Evolutionary conservation across 2,888 invertebrate species (phyloP).

Genomic region (Drosophila neutralis): DNA sequence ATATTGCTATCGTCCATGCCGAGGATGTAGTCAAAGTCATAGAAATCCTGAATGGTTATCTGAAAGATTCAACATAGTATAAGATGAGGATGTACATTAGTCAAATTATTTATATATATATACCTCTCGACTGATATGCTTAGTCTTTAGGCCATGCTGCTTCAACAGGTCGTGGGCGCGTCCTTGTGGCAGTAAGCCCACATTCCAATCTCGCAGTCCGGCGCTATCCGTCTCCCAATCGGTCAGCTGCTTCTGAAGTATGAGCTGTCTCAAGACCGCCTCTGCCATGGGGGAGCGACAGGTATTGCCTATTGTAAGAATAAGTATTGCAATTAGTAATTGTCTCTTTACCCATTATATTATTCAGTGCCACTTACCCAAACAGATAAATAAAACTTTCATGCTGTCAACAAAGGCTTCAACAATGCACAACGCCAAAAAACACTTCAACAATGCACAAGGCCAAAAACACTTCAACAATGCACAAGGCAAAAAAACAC

Average conservation of each 20-base stretch:
- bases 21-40: slow-evolving; percentile 93
- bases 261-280: slow-evolving; percentile 89
- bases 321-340: neutral
- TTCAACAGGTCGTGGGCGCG: slow-evolving; percentile 87
- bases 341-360: neutral
- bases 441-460: neutral
- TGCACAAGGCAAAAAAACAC: neutral
- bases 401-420: slow-evolving; percentile 24
- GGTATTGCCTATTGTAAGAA: slow-evolving; percentile 90
- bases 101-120: neutral
- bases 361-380: slow-evolving; percentile 64
- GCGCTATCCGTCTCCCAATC: slow-evolving; percentile 95
- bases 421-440: neutral
- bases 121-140: slow-evolving; percentile 88
- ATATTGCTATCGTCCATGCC: slow-evolving; percentile 97
- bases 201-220: slow-evolving; percentile 93
- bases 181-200: slow-evolving; percentile 90
- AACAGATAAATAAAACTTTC: slow-evolving; percentile 82
- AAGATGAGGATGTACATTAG: neutral
- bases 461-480: too few species aligned
- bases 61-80: slow-evolving; percentile 79
- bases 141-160: slow-evolving; percentile 87
- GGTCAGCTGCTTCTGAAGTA: slow-evolving; percentile 77
- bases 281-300: slow-evolving; percentile 98
- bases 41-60: slow-evolving; percentile 90